Percentiles rank a stretch among this genome's conserved stretches.
Evolutionary conservation across 1,140 invertebrate species (phyloP).

Genomic region (Schlechtendalia chinensis): DNA sequence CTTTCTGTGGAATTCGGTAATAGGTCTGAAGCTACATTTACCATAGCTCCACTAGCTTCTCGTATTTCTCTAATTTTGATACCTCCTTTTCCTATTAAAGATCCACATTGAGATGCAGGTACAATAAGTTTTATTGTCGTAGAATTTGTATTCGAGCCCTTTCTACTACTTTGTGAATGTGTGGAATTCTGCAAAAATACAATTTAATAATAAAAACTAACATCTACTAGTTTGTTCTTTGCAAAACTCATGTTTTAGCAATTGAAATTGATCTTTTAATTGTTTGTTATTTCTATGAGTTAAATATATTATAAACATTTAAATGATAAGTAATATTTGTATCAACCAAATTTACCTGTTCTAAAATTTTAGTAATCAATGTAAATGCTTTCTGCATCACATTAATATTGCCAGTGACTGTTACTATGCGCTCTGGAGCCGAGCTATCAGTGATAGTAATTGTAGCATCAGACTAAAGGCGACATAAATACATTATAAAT

Average conservation of each 20-base stretch:
- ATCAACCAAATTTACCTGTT: conserved; percentile 53
- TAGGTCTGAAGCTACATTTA: conserved; percentile 72
- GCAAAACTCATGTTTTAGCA: too few relatives aligned
- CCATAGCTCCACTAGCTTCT: conserved; percentile 58
- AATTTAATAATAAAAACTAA: background rate
- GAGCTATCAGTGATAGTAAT: conserved; percentile 51
- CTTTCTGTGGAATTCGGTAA: conserved; percentile 69
- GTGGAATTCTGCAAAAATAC: conserved; percentile 22
- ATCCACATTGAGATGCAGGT: conserved; percentile 71
- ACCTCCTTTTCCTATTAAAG: conserved; percentile 63
- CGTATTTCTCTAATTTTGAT: conserved; percentile 60
- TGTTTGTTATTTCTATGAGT: background rate
- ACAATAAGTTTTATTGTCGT: conserved; percentile 64
- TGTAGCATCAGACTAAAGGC: conserved; percentile 48
- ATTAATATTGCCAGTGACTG: conserved; percentile 51
- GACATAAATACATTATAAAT: background rate
- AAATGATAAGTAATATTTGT: background rate
- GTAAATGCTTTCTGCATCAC: conserved; percentile 51
- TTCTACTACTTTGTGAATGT: conserved; percentile 46
- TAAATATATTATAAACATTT: background rate
- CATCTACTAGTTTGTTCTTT: background rate
- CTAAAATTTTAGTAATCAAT: conserved; percentile 51
- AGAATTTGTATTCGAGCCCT: conserved; percentile 25
- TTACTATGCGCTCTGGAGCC: conserved; percentile 51
- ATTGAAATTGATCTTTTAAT: background rate